Evolutionary conservation across 2,797 vertebrate genomes (phyloP).

Genomic region (Coccyzus lansbergi): DNA sequence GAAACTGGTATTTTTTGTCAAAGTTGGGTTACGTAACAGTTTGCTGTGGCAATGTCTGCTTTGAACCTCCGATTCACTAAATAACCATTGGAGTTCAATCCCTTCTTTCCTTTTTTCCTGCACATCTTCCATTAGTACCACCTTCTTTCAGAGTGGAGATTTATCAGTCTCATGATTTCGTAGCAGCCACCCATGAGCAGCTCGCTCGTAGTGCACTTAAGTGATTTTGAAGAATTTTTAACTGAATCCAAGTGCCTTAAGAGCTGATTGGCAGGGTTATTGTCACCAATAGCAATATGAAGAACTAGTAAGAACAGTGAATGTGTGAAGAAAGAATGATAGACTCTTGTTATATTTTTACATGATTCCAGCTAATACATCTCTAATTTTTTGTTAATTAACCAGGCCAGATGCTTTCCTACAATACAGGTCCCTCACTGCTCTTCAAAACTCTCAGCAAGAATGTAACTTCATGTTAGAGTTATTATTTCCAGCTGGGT

Average conservation of each 20-base stretch:
- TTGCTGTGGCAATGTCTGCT: background rate
- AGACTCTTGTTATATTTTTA: background rate
- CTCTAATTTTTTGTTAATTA: background rate
- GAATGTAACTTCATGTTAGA: background rate
- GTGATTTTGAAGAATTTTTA: background rate
- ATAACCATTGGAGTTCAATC: background rate
- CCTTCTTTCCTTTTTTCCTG: background rate
- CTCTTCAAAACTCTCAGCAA: background rate
- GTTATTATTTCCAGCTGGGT: background rate
- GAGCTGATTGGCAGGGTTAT: rapidly evolving
- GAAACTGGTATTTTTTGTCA: background rate
- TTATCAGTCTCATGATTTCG: background rate
- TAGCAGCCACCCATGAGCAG: background rate
- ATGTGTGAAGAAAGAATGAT: background rate
- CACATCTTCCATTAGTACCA: background rate
- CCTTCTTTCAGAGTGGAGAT: background rate
- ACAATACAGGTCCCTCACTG: background rate
- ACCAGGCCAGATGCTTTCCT: background rate
- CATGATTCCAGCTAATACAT: background rate
- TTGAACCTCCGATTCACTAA: background rate
- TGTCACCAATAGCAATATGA: background rate
- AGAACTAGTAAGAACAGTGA: background rate
- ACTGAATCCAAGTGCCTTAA: background rate
- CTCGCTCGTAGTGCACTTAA: background rate
- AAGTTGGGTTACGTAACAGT: background rate